Evolutionary conservation across 2,888 invertebrate genomes (phyloP), one percentile per base, ranked within the genome.

Genomic region (Seira musarum): DNA sequence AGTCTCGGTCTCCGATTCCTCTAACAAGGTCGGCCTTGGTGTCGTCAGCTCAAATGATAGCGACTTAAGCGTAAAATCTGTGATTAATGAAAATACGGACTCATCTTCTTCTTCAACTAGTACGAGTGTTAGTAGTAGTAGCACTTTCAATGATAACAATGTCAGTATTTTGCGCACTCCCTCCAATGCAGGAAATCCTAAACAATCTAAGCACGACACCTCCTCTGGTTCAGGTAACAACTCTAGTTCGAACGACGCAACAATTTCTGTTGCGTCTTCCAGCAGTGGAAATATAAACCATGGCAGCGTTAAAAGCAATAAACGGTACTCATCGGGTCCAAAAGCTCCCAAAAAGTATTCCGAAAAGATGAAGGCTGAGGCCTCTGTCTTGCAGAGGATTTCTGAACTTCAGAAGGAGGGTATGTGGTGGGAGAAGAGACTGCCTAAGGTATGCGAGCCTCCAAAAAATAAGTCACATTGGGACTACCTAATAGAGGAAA

Each of bases 401-500:
- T 92, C 94, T 22, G 97, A 98, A 90, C 90, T 99, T 87, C 94
- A 98, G 88, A 94, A 96, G 88, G 95, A 97, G 88, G 99, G 99
- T 30, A 91, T 98, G 88, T 99, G 98, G 99, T 93, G 97, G 24
- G 82, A 82, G 40, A 82, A 80, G 40, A 74, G 85, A 17, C 65
- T 84, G 15, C 85, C 84, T 0, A 83, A 82, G 64, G 71, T 64
- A 30, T 68, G 73, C 61, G 85, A 85, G 64, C 84, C 83, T 3
- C 46, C 83, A n/a, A 73, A 81, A 19, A 53, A 17, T 0, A 99
- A 98, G 90, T 94, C 96, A 30, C 99, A 99, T 89, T 99, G 99
- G 98, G 99, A 99, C 90, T 99, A 97, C 90, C 90, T 99, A 84
- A 90, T 99, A 60, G 99, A 99, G 90, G 99, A 99, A 90, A 98